Evolutionary conservation across 2,888 invertebrate genomes (phyloP), one percentile per base, ranked within the genome.

Genomic region (Seladonia tumulorum): DNA sequence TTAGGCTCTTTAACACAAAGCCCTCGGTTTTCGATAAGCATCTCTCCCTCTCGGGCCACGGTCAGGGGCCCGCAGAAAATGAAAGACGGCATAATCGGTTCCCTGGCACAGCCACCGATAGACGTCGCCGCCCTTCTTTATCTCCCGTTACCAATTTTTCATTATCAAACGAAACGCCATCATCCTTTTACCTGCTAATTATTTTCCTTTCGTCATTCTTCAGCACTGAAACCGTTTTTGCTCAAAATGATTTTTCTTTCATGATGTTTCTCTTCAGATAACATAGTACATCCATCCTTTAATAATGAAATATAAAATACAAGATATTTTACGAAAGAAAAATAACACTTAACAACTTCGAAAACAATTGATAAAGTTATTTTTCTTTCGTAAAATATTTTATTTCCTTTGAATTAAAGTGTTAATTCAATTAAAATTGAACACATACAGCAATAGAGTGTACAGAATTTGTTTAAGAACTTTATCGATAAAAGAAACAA

Each of bases 1-100:
- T 94, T 93, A 93, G 93, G 87, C 93, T 93, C 92, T 93, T 94
- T 93, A 94, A 92, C 92, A 90, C 93, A 92, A 92, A 90, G 92
- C 88, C 91, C 91, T 92, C 87, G 89, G 73, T 89, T 91, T 89
- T 91, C 90, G 92, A 92, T 92, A 92, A 92, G 89, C 90, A 93
- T 93, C 91, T 90, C 75, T 71, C 74, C 39, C 68, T 42, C 53
- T 68, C 22, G 35, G 5, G 5, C 49, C 35, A 35, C 25, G 70
- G 35, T 22, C 47, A 12, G 42, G n/a, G n/a, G 29, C 8, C 22
- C 29, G 4, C 12, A 45, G 53, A n/a, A 45, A 66, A 76, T 66
- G 53, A 76, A 57, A 39, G 53, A 68, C 76, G 76, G 47, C n/a
- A 25, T 73, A 74, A 82, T 73, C 49, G 82, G 66, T 76, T 60